Conservation (phyloP, 2,888 invertebrate genomes). For the Ceriagrion tenellum region DNA sequence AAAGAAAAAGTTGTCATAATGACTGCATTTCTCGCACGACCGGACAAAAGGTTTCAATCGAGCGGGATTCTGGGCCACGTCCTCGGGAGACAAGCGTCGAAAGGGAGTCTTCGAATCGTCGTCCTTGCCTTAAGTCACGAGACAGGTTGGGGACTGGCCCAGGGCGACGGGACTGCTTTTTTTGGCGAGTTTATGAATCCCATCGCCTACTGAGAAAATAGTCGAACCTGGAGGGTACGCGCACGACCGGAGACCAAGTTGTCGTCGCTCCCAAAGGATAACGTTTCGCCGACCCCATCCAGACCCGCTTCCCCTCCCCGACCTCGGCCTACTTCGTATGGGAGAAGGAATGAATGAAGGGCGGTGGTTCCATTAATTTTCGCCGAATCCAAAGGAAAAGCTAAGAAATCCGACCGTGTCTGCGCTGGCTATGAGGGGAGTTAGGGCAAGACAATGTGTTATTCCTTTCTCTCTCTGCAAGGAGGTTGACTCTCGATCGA, state of each 20-base stretch:
- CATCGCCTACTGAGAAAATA: background rate
- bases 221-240: background rate
- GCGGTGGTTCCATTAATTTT: background rate
- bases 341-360: background rate
- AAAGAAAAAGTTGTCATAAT: background rate
- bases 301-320: background rate
- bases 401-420: background rate
- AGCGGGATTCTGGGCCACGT: background rate
- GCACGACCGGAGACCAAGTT: background rate
- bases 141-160: background rate
- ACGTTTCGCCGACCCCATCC: background rate
- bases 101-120: background rate
- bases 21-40: background rate
- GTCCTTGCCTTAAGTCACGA: background rate
- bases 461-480: background rate
- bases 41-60: background rate
- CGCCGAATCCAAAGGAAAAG: constrained; percentile 14
- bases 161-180: background rate
- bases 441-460: background rate
- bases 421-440: background rate
- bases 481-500: background rate
- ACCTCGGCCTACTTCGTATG: constrained; percentile 15
- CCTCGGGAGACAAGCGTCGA: background rate
- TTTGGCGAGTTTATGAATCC: background rate
- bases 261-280: background rate